Evolutionary conservation across 2,888 invertebrate genomes (phyloP), one percentile per base, ranked within the genome.

Genomic region (Embidobia sp.): DNA sequence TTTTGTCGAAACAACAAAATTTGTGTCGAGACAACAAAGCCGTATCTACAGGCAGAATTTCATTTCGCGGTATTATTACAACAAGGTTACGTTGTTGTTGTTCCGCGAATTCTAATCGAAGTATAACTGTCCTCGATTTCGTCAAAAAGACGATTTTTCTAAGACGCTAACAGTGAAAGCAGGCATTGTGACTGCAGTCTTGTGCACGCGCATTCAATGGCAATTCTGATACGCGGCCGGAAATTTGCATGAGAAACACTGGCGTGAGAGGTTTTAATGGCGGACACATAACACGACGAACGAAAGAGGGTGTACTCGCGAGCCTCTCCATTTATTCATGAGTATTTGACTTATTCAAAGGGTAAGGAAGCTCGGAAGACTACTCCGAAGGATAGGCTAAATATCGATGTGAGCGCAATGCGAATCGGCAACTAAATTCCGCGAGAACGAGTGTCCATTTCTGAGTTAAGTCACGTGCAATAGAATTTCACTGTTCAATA

Each of bases 341-440:
- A 86, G 84, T 85, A 73, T 85, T 84, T 86, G 84, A 86, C 83
- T 87, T 85, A 86, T 86, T 86, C 85, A 86, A 83, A 84, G 82
- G 83, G 83, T 82, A 79, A 80, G 79, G 81, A 77, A 66, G 78
- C 77, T 49, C 64, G 55, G 64, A 66, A 59, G 69, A 57, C 69
- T 69, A 49, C 49, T 69, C 29, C 69, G 64, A 63, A 61, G 64
- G 63, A 61, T 19, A 57, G 63, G 55, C 70, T 83, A 82, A 66
- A 61, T 55, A 69, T 59, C 81, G 80, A 81, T 80, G 78, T 64
- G 79, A 78, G 70, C 49, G 79, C 78, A 82, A 82, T 85, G 82
- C 82, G 84, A 87, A 86, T 84, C 79, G 78, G 70, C 79, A 61
- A 51, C 55, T 61, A 49, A 70, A 76, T 63, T 63, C 31, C 8